Conservation (phyloP, 30 jellyfish, hydroid and myxozoan genomes). For the Pseudorhiza aurosa region DNA sequence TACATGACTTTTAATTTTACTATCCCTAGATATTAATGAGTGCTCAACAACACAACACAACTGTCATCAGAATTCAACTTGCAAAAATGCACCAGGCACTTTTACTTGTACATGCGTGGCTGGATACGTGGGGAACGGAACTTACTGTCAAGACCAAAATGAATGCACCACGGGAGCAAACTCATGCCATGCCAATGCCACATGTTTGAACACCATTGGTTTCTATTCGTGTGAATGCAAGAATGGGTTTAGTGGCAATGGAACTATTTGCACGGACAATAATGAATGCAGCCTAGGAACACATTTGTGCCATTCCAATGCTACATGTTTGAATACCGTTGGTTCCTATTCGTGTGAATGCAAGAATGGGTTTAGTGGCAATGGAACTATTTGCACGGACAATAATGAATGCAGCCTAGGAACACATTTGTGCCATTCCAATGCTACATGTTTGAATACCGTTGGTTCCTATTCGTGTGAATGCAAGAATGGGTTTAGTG, state of each 20-base stretch:
- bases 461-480: constrained; percentile 71
- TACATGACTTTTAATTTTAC: too few relatives aligned
- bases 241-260: constrained; percentile 75
- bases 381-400: constrained; percentile 77
- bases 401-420: constrained; percentile 60
- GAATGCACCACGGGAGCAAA: constrained; percentile 25
- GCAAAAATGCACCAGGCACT: constrained; percentile 16
- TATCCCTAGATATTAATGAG: constrained; percentile 60
- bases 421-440: constrained; percentile 45
- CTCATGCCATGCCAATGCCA: constrained; percentile 30
- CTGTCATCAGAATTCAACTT: constrained; percentile 11
- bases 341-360: constrained; percentile 85
- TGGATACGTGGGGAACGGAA: constrained; percentile 30
- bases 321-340: constrained; percentile 54
- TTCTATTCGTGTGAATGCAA: constrained; percentile 39
- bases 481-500: constrained; percentile 74
- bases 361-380: constrained; percentile 67
- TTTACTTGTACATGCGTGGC: not conserved
- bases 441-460: constrained; percentile 58
- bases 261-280: constrained; percentile 47
- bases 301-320: constrained; percentile 47
- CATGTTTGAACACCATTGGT: constrained; percentile 44
- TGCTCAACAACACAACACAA: not conserved
- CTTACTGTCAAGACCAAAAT: constrained; percentile 21
- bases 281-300: constrained; percentile 48